Evolutionary conservation across 2,888 invertebrate genomes (phyloP).

Genomic region (Marronus borbonicus): DNA sequence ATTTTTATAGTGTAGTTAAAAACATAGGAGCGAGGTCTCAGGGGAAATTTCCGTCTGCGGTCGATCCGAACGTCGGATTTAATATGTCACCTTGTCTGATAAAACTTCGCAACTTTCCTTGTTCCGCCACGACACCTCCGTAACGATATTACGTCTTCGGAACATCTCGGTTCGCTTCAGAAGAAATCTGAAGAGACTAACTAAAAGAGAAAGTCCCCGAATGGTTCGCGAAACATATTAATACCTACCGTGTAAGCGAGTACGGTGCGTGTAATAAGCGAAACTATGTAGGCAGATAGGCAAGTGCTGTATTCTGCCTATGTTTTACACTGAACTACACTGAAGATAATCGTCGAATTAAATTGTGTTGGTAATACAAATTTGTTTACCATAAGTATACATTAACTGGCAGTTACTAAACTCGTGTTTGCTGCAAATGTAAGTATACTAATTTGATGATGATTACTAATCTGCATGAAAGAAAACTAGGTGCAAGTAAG

Average conservation of each 20-base stretch:
- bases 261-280: neutral
- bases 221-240: constrained; percentile 36
- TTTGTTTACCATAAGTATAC: no score
- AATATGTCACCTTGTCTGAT: constrained; percentile 62
- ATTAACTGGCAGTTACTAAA: no score
- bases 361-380: no score
- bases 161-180: constrained; percentile 48
- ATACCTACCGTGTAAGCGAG: constrained; percentile 15
- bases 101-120: constrained; percentile 53
- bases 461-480: no score
- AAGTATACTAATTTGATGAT: no score
- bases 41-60: constrained; percentile 62
- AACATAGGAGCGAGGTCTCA: constrained; percentile 55
- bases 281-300: no score
- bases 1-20: constrained; percentile 58
- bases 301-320: no score
- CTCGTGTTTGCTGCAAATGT: no score
- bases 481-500: no score
- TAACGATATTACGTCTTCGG: constrained; percentile 52
- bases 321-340: no score
- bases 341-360: no score
- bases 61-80: constrained; percentile 62
- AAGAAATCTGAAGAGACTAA: constrained; percentile 37
- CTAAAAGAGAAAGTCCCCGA: constrained; percentile 28
- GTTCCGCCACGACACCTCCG: constrained; percentile 50